Base-by-base conservation (phyloP, 1,140 invertebrate genomes). In the Belonocnema kinseyi region DNA sequence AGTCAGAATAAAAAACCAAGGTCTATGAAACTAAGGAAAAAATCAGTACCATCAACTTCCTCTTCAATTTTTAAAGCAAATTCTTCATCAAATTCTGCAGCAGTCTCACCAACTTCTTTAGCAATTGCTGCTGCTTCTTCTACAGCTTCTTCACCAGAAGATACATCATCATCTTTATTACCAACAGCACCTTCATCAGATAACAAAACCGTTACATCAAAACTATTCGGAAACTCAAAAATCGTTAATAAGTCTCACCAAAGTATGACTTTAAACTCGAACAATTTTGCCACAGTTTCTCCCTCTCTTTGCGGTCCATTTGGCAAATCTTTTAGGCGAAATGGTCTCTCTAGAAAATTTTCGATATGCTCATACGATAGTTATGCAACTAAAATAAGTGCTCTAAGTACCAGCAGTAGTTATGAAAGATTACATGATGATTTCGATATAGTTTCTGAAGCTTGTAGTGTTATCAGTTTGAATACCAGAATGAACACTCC, bases 331-430 rank as follows among this genome's bases (percentile, higher is more conserved):
- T n/a, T 19, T 51, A 77, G 7, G 21, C 53, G 66, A 58, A 54
- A 51, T 12, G 74, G 46, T 14, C 77, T 77, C 1, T 51, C 61
- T 2, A 82, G 85, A 3, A 88, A 85, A 72, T 21, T 87, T 14
- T 86, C 87, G 4, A 71, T 83, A 1, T 84, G 83, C 10, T 86
- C 87, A 2, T 85, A 83, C 16, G 89, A 90, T 26, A 83, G 83
- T 52, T 80, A 82, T 40, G 58, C 85, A 8, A 82, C 84, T 0
- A 85, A 81, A n/a, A 73, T 89, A 33, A n/a, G 13, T 46, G 61
- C 61, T 1, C 85, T 87, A 0, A 80, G 74, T 16, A 76, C 88
- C 0, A 83, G 72, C 19, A 82, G 76, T 46, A 90, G 87, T 50
- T 87, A 83, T 70, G 88, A 91, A 6, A 79, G 80, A 16, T 72